Evolutionary conservation across 2,797 vertebrate genomes (phyloP), one percentile per base, ranked within the genome.

Genomic region (Fistularia commersonii): DNA sequence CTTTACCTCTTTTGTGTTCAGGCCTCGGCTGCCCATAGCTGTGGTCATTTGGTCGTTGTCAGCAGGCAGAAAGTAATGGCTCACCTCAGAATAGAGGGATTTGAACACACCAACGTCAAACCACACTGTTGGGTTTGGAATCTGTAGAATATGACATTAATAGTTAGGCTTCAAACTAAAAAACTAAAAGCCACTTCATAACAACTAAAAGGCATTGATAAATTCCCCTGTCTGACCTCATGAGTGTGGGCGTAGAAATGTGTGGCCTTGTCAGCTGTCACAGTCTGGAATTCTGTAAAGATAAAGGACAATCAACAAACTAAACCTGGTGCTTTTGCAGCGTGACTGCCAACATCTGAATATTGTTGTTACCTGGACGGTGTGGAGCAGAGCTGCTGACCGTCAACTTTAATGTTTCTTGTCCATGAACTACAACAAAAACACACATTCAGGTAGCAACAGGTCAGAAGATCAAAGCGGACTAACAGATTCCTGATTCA

Each of bases 51-150:
- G 83, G 1, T 90, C 89, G 38, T 87, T 81, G 57, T 93, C 93
- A 41, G 91, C 85, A 41, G 93, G 89, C 45, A 95, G 77, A 63
- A 91, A 96, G 87, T 94, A 98, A 83, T 94, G 92, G 51, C 66
- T 93, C 83, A 98, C 93, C 75, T 95, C 90, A 40, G 91, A 92
- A 39, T 81, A 96, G 34, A 91, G 94, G 37, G 86, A 90, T 87
- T 92, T 96, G 78, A 96, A 95, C 76, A 97, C 92, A 1, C 96
- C 95, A 5, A 96, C 95, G 45, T 99, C 95, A 11, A 90, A 96
- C 97, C 97, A 99, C 40, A 76, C 80, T 0, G 68, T 37, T 10
- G 84, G 83, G n/a, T 89, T 88, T 45, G 81, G 77, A 36, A 54
- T 54, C 82, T 80, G 59, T n/a, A 75, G 46, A 10, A 54, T 58